Conservation (phyloP, 2,888 invertebrate species). For the Lingula anatina region DNA sequence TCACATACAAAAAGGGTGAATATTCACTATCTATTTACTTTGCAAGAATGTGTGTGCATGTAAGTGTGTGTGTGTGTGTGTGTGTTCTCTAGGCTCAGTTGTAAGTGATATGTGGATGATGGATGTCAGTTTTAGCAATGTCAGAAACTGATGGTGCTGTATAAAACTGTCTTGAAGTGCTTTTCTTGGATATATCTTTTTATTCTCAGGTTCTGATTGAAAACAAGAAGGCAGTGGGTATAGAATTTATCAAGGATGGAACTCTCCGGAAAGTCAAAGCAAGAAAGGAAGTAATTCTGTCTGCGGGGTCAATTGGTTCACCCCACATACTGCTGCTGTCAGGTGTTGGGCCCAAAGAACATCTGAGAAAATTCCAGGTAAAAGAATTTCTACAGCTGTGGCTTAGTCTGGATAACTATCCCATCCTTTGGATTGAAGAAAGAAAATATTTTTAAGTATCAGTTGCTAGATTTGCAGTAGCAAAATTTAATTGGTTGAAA, state of each 20-base stretch:
- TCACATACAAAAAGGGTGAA: slow-evolving; percentile 33
- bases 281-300: slow-evolving; percentile 37
- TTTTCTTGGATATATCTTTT: not conserved
- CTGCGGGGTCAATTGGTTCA: slow-evolving; percentile 49
- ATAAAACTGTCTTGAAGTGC: too few relatives aligned
- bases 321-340: slow-evolving; percentile 49
- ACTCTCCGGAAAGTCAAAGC: slow-evolving; percentile 26
- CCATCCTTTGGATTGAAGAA: too few relatives aligned
- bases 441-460: too few relatives aligned
- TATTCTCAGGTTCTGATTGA: slow-evolving; percentile 28
- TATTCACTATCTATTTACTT: slow-evolving; percentile 2
- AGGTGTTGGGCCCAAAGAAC: slow-evolving; percentile 47
- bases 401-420: too few relatives aligned
- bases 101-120: too few relatives aligned
- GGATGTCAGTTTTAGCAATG: too few relatives aligned
- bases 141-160: too few relatives aligned
- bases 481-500: too few relatives aligned
- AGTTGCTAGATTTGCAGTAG: too few relatives aligned
- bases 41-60: not conserved
- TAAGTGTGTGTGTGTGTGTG: not conserved
- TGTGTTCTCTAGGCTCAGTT: not conserved
- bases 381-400: slow-evolving; percentile 65
- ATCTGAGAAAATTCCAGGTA: slow-evolving; percentile 42
- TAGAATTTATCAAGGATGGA: slow-evolving; percentile 30
- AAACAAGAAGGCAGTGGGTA: slow-evolving; percentile 29